Percentiles rank a stretch among this genome's conserved stretches.
These are phyloP conservation scores for Cuniculus paca DNA, from an alignment of 2,797 vertebrate genomes.

Conservation along the genomic window DNA sequence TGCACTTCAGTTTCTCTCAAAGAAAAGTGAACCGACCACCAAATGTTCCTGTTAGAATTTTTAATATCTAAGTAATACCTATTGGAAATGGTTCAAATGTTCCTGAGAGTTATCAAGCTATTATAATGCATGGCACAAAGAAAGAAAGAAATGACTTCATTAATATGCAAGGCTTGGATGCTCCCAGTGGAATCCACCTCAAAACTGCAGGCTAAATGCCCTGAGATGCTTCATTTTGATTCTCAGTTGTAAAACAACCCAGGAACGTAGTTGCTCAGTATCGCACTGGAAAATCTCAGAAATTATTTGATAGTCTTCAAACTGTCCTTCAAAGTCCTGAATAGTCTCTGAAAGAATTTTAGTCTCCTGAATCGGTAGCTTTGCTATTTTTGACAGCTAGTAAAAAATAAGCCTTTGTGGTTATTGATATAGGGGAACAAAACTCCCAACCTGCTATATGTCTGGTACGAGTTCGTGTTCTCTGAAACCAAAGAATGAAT, in stretches of 20 bases:
- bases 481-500: no score
- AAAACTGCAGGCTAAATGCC: background rate
- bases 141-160: slow-evolving; percentile 16
- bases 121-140: background rate
- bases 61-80: background rate
- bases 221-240: background rate
- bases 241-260: background rate
- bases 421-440: background rate
- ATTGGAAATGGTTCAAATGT: background rate
- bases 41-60: background rate
- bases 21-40: background rate
- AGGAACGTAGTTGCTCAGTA: background rate
- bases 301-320: background rate
- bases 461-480: no score
- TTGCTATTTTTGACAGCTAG: slow-evolving; percentile 44
- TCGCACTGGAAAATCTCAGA: slow-evolving; percentile 1
- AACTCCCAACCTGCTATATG: no score
- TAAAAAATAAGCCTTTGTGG: slow-evolving; percentile 24
- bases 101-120: background rate
- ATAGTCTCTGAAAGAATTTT: background rate
- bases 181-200: background rate
- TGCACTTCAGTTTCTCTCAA: slow-evolving; percentile 13
- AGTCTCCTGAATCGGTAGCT: slow-evolving; percentile 4
- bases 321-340: background rate
- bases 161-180: background rate